Base-by-base conservation (phyloP, 1,140 invertebrate genomes). In the Agraylea sexmaculata region DNA sequence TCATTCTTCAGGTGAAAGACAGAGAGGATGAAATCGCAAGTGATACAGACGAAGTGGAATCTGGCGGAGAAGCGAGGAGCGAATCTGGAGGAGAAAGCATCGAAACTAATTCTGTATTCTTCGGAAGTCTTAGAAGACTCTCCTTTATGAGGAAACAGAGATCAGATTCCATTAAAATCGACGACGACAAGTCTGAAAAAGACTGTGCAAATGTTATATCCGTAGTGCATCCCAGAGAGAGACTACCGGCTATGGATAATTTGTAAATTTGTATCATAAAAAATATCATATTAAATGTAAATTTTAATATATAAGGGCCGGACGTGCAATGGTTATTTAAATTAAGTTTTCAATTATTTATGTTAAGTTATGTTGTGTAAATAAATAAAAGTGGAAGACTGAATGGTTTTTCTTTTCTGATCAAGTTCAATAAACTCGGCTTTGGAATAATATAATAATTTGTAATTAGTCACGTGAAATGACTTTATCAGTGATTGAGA, bases 41-140 rank as follows among this genome's bases (percentile, higher is more conserved):
- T 6, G 47, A 49, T 37, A 46, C 47, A 4, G 77, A 79, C 35
- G 80, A 81, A 42, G 77, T 78, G n/a, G 80, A 78, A 49, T 80
- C 77, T 17, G 60, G 71, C 15, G 71, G 69, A 5, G 80, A 83
- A 51, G 81, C 78, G 8, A 74, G 78, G 37, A 85, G 83, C 61
- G 83, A 87, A 62, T 86, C 83, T 28, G 83, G 83, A 2, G 83
- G 79, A 4, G 83, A 87, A 54, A 87, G 83, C 62, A 69, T 86
- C 23, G 83, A 83, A 40, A 87, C 83, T 0, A 81, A 87, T 62
- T 84, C 81, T 11, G 81, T 85, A 2, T 81, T 83, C 50, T 83
- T 83, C 50, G 80, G 61, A 46, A 72, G 66, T 66, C 77, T 68
- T 52, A 54, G 51, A 53, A 74, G 53, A 59, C 53, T 40, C 29